These are phyloP conservation scores for Notocelia uddmanniana DNA, from an alignment of 2,888 invertebrate species.

Conservation along the genomic window DNA sequence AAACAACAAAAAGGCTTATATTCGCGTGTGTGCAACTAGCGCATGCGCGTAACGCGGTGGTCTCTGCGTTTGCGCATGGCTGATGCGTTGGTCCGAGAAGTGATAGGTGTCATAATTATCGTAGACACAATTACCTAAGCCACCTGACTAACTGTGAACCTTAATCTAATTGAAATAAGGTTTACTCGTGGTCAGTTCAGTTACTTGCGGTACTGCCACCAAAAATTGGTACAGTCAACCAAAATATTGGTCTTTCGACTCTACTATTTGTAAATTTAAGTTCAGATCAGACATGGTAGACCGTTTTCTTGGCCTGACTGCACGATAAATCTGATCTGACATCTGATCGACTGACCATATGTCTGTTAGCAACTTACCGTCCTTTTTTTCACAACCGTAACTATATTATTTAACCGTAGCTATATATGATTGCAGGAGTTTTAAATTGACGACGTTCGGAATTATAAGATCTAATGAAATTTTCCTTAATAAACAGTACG, in stretches of 20 bases:
- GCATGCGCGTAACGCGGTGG: constrained; percentile 16
- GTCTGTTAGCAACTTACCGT: constrained; percentile 5
- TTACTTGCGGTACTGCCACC: too few relatives aligned
- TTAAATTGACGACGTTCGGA: too few relatives aligned
- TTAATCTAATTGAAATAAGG: not conserved
- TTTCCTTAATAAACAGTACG: too few relatives aligned
- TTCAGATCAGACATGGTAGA: too few relatives aligned
- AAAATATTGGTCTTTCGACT: too few relatives aligned
- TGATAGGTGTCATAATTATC: not conserved
- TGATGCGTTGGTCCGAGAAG: not conserved
- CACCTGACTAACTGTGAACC: too few relatives aligned
- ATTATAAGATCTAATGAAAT: too few relatives aligned
- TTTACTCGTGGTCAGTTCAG: not conserved
- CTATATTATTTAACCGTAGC: not conserved
- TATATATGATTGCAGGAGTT: not conserved
- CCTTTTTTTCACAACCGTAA: not conserved
- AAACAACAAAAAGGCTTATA: too few relatives aligned
- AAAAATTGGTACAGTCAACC: too few relatives aligned
- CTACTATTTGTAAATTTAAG: too few relatives aligned
- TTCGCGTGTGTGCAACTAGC: not conserved
- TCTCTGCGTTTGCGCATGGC: not conserved
- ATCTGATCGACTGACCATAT: constrained; percentile 6
- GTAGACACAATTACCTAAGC: not conserved
- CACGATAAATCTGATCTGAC: constrained; percentile 1
- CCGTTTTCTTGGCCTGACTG: too few relatives aligned